Evolutionary conservation across 2,888 invertebrate genomes (phyloP).

Genomic region (Volucella inanis): DNA sequence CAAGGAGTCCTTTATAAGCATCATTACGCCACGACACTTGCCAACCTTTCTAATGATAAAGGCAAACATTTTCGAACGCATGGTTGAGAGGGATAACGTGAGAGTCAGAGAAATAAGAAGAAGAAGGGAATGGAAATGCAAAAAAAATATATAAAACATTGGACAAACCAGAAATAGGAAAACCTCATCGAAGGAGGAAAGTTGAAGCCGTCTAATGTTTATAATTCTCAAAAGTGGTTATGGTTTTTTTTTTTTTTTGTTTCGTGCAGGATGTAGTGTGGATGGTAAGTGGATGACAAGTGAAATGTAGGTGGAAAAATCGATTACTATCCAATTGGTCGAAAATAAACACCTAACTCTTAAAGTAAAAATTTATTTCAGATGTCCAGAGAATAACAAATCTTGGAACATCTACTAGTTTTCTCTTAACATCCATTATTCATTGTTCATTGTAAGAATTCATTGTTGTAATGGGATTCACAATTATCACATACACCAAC

Average conservation of each 20-base stretch:
- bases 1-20: slow-evolving; percentile 21
- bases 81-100: not conserved
- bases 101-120: slow-evolving; percentile 8
- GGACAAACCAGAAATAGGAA: slow-evolving; percentile 2
- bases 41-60: slow-evolving; percentile 43
- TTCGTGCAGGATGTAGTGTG: not conserved
- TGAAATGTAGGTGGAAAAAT: slow-evolving; percentile 38
- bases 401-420: no score
- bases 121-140: not conserved
- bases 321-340: slow-evolving; percentile 54
- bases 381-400: not conserved
- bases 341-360: slow-evolving; percentile 31
- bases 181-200: not conserved
- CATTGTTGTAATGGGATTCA: no score
- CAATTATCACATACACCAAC: no score
- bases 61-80: slow-evolving; percentile 41
- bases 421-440: not conserved
- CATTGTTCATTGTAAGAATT: no score
- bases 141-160: not conserved
- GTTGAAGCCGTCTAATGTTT: slow-evolving; percentile 16
- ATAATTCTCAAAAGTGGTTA: slow-evolving; percentile 8
- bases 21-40: slow-evolving; percentile 19
- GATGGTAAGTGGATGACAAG: slow-evolving; percentile 11
- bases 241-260: not conserved
- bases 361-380: not conserved